Evolutionary conservation across 2,113 vertebrate genomes (phyloP), one percentile per base, ranked within the genome.

Genomic region (Nycticryphes semicollaris): DNA sequence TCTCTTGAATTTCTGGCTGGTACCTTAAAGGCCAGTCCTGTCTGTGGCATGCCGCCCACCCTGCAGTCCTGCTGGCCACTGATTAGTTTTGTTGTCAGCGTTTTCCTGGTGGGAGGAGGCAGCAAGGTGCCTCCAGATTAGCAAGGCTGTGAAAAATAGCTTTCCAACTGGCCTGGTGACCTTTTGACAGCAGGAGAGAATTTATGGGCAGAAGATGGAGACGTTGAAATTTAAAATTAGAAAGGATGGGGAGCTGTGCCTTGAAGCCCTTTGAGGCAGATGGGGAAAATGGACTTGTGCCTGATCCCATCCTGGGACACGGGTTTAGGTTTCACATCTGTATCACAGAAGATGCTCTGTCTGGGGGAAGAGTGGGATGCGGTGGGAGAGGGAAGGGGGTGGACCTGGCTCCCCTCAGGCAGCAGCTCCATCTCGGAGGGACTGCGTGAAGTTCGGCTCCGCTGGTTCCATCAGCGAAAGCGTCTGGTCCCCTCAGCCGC

Each of bases 261-360:
- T 76, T 68, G 70, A 54, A 54, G 41, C 35, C 12, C 51, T 67
- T 56, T 63, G 53, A 35, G 80, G 67, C 16, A 47, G 64, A 85
- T 45, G 10, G 39, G 41, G 74, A 68, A 57, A 64, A 56, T 8
- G 50, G 50, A 73, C 24, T 60, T 53, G 4, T 74, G n/a, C 66
- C 57, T 59, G 63, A 67, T 83, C 21, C 56, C 31, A 1, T 37
- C 28, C 45, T 48, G 35, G 39, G 57, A 19, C 0, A 0, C 7
- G 41, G 35, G 28, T 53, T 80, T n/a, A 68, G 62, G n/a, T 85
- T 90, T 84, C 50, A 1, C 4, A 3, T 69, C 48, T 84, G 23
- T 30, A 2, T 37, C 30, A 5, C 27, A 39, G 35, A 51, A 39
- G 48, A 12, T 27, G 17, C n/a, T 72, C 7, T 17, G 24, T 41